Base-by-base conservation (phyloP, 2,797 vertebrate genomes). In the Helarctos malayanus region DNA sequence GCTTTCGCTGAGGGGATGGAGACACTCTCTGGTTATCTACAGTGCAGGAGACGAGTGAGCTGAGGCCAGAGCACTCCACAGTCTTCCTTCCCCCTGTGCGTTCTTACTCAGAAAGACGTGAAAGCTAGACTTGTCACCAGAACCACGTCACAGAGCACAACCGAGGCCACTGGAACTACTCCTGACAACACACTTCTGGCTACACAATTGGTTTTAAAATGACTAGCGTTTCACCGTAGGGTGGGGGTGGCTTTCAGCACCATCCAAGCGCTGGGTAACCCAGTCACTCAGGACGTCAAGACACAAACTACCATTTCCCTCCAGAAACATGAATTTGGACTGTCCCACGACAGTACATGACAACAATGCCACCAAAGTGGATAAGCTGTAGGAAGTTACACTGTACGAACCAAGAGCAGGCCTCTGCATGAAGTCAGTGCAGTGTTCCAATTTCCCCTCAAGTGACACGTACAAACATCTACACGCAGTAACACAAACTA, bases 401-500 rank as follows among this genome's bases (percentile, higher is more conserved):
- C 4, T 1, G 11, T 0, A 3, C 11, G 21, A 27, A 29, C 16
- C 7, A 11, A n/a, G 32, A 21, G 0, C 3, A 3, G 71, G 56
- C n/a, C 29, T 2, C 32, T 0, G n/a, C 16, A 4, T 3, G 11
- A 8, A 57, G 27, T 15, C 8, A 3, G 16, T 1, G 8, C 29
- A 27, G 35, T 47, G 12, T 75, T 25, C 76, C 14, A 1, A 69
- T 21, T 41, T 41, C 5, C 7, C 9, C 49, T 10, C 1, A 25
- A 52, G 54, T 7, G 52, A n/a, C 0, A 2, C 0, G 2, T 0
- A 18, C 13, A 19, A 21, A n/a, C 3, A 32, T 7, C 5, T 27
- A 41, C 11, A 47, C 27, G 5, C 8, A 2, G 73, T 29, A 47
- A 29, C 41, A 1, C 0, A 45, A 45, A 6, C 15, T 1, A 0